Conservation (phyloP, 2,888 invertebrate species). For the Latheticus oryzae region DNA sequence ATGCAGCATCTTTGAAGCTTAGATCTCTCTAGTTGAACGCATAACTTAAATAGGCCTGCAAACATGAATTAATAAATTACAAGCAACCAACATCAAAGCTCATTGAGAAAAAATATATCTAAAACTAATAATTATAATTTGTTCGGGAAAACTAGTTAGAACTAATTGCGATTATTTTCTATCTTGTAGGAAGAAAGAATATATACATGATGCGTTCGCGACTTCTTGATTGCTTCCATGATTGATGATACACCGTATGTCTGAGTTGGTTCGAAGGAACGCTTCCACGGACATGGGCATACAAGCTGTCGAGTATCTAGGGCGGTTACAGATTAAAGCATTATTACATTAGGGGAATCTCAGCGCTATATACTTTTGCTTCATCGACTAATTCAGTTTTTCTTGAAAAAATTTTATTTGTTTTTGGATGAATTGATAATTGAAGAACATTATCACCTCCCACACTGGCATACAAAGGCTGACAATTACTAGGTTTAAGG, state of each 20-base stretch:
- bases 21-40: too few relatives aligned
- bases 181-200: conserved; percentile 37
- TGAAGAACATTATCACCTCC: conserved; percentile 48
- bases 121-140: too few relatives aligned
- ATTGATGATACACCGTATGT: conserved; percentile 61
- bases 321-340: conserved; percentile 61
- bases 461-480: conserved; percentile 55
- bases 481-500: conserved; percentile 65
- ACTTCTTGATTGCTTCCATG: conserved; percentile 60
- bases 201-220: conserved; percentile 45
- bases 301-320: conserved; percentile 58
- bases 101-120: too few relatives aligned
- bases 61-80: too few relatives aligned
- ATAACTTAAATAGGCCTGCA: too few relatives aligned
- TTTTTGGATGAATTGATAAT: conserved; percentile 42
- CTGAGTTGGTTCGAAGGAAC: conserved; percentile 55
- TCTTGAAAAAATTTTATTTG: conserved; percentile 25
- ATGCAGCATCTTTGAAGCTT: too few relatives aligned
- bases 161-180: conserved; percentile 32
- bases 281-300: conserved; percentile 58
- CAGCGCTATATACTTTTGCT: conserved; percentile 52
- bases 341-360: conserved; percentile 62
- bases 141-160: conserved; percentile 15
- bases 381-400: conserved; percentile 36
- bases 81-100: too few relatives aligned